Conservation (phyloP, 2,797 vertebrate species). For the Picus viridis region DNA sequence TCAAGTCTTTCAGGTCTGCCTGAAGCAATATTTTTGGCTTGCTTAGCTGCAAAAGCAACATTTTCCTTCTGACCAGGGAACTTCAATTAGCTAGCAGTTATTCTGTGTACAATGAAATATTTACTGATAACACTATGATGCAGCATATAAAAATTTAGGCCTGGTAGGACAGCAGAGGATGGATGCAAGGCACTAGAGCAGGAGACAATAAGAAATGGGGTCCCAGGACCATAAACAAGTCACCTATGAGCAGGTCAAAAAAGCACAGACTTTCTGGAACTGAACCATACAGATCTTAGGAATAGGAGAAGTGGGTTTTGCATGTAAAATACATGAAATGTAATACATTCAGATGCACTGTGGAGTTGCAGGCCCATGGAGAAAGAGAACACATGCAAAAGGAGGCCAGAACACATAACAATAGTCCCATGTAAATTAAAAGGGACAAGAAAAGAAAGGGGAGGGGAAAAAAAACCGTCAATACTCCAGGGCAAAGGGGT, state of each 20-base stretch:
- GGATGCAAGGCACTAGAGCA: background rate
- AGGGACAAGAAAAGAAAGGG: background rate
- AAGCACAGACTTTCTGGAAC: background rate
- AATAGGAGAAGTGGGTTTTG: background rate
- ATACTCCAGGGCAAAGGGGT: background rate
- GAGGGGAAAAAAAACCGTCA: background rate
- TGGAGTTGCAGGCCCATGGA: background rate
- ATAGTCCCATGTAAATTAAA: background rate
- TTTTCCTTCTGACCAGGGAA: background rate
- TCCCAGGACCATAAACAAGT: background rate
- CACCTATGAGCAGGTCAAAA: background rate
- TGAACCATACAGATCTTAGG: background rate
- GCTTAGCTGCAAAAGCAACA: background rate
- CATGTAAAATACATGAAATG: background rate
- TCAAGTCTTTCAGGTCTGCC: background rate
- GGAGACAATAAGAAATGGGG: background rate
- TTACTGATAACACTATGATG: background rate
- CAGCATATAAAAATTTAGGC: background rate
- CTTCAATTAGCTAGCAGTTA: background rate
- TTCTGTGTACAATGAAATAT: background rate
- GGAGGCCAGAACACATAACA: background rate
- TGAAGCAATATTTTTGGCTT: background rate
- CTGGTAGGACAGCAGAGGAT: background rate
- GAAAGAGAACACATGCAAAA: background rate
- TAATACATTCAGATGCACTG: background rate